phyloP scores from a whole-genome alignment of 2,888 invertebrate genomes.

The Geotrupes spiniger region DNA sequence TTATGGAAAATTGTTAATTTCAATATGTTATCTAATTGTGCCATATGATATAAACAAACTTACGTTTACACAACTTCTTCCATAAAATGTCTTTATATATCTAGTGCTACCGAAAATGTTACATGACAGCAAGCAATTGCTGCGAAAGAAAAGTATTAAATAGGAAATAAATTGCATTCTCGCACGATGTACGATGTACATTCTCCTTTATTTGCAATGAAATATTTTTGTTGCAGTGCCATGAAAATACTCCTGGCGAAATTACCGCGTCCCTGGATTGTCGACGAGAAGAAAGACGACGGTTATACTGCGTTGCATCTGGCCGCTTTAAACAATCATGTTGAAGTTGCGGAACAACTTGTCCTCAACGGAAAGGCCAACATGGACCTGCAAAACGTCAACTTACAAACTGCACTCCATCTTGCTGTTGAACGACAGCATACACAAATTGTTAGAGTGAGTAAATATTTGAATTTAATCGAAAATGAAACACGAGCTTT shows the following conservation, averaged over 20 bases:
- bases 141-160: no score
- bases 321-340: constrained; percentile 95
- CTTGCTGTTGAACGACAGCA: constrained; percentile 96
- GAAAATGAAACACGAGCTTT: no score
- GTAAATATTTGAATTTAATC: constrained; percentile 30
- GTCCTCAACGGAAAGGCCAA: constrained; percentile 87
- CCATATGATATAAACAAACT: no score
- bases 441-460: constrained; percentile 91
- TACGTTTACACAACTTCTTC: no score
- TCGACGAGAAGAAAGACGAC: constrained; percentile 98
- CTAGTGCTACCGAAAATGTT: no score
- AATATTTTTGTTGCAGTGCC: constrained; percentile 61
- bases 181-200: no score
- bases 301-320: constrained; percentile 95
- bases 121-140: no score
- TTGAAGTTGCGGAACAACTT: constrained; percentile 90
- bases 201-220: no score
- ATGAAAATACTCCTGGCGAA: constrained; percentile 94
- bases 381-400: constrained; percentile 94
- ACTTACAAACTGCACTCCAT: constrained; percentile 89
- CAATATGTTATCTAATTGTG: no score
- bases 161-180: no score
- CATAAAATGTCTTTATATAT: no score
- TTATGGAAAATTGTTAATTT: no score
- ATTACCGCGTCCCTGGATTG: constrained; percentile 93